Evolutionary conservation across 2,888 invertebrate species (phyloP).

Genomic region (Chelonus formosanus): DNA sequence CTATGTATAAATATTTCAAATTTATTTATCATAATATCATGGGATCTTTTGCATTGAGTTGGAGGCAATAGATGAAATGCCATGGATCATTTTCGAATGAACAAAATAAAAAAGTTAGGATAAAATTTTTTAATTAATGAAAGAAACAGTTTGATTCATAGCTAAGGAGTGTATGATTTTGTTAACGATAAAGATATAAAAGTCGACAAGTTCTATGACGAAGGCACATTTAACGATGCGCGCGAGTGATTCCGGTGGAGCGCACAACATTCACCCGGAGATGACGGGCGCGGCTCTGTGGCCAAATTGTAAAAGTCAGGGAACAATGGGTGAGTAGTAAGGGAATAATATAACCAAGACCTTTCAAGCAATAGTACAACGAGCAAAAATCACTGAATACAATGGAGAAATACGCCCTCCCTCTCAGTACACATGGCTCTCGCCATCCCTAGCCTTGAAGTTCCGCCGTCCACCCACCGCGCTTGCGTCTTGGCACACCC

Average conservation of each 20-base stretch:
- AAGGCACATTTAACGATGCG: constrained; percentile 21
- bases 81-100: constrained; percentile 14
- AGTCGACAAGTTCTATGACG: constrained; percentile 22
- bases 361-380: constrained; percentile 57
- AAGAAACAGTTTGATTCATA: constrained; percentile 21
- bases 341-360: constrained; percentile 51
- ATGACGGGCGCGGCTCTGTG: constrained; percentile 51
- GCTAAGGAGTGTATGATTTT: constrained; percentile 21
- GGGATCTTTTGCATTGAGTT: constrained; percentile 9
- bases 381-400: constrained; percentile 50
- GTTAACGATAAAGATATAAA: constrained; percentile 33
- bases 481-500: constrained; percentile 53
- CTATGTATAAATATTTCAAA: too few species aligned
- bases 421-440: constrained; percentile 20
- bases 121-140: constrained; percentile 9
- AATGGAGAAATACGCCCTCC: constrained; percentile 53
- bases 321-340: constrained; percentile 56
- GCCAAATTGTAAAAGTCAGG: constrained; percentile 56
- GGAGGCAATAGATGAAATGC: neutral
- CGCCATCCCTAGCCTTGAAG: constrained; percentile 22
- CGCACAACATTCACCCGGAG: constrained; percentile 38
- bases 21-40: constrained; percentile 3
- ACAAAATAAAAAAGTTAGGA: constrained; percentile 9
- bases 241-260: constrained; percentile 23
- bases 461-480: constrained; percentile 45